Evolutionary conservation across 2,113 vertebrate species (phyloP).

Genomic region (Pongo pygmaeus): DNA sequence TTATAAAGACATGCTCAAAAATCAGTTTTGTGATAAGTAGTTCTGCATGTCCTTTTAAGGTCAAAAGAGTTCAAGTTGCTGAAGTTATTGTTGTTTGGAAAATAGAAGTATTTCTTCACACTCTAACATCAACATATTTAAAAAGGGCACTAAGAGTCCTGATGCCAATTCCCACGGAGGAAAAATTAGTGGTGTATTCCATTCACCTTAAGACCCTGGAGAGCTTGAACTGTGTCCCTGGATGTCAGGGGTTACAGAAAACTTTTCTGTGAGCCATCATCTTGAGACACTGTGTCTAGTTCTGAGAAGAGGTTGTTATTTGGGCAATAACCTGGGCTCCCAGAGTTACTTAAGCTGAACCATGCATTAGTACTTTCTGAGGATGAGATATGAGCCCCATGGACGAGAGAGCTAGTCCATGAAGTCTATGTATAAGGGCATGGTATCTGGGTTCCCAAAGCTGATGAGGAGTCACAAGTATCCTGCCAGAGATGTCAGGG

Average conservation of each 20-base stretch:
- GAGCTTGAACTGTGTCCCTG: neutral
- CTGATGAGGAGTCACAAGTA: neutral
- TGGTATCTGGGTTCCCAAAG: neutral
- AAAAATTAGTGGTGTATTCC: neutral
- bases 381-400: neutral
- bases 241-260: neutral
- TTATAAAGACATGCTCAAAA: neutral
- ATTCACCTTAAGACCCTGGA: neutral
- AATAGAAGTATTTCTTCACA: neutral
- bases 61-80: neutral
- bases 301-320: neutral
- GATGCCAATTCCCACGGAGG: neutral
- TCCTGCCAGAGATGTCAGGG: neutral
- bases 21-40: neutral
- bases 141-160: neutral
- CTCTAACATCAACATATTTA: neutral
- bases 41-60: neutral
- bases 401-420: neutral
- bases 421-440: neutral
- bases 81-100: neutral
- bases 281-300: neutral
- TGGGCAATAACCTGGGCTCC: neutral
- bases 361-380: neutral
- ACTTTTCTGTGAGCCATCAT: neutral
- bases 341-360: neutral